Evolutionary conservation across 1,140 invertebrate species (phyloP).

Genomic region (Saccostrea cuccullata): DNA sequence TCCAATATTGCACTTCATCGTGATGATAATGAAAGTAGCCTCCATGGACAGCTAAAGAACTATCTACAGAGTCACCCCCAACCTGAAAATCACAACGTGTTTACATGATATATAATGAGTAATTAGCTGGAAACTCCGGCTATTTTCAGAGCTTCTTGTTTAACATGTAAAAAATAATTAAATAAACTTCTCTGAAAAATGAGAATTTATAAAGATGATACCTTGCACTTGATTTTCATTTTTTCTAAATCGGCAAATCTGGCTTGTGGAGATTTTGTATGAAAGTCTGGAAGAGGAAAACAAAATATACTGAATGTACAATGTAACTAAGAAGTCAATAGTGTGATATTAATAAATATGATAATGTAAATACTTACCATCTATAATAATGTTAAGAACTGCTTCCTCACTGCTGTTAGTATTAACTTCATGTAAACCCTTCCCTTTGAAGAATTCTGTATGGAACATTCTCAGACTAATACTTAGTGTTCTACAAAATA

Average conservation of each 20-base stretch:
- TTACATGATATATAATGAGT: too few species aligned
- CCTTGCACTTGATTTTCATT: constrained; percentile 69
- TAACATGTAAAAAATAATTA: neutral
- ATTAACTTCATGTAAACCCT: constrained; percentile 24
- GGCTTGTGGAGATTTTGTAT: constrained; percentile 71
- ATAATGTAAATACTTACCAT: neutral
- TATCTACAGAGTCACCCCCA: constrained; percentile 51
- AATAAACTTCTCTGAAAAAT: neutral
- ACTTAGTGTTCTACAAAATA: constrained; percentile 23
- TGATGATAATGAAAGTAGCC: constrained; percentile 75
- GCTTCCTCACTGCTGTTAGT: neutral
- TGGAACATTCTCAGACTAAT: constrained; percentile 33
- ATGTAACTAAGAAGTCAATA: too few species aligned
- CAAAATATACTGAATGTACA: neutral
- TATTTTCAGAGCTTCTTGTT: too few species aligned
- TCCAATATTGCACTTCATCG: constrained; percentile 76
- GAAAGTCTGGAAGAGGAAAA: constrained; percentile 66
- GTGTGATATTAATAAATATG: too few species aligned
- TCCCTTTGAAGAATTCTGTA: neutral
- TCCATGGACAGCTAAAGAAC: constrained; percentile 57
- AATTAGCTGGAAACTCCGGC: too few species aligned
- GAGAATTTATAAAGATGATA: constrained; percentile 45
- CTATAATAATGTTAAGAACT: constrained; percentile 10
- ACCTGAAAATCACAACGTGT: constrained; percentile 14
- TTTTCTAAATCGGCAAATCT: constrained; percentile 73